Base-by-base conservation (phyloP, 2,797 vertebrate genomes). In the Enoplosus armatus region DNA sequence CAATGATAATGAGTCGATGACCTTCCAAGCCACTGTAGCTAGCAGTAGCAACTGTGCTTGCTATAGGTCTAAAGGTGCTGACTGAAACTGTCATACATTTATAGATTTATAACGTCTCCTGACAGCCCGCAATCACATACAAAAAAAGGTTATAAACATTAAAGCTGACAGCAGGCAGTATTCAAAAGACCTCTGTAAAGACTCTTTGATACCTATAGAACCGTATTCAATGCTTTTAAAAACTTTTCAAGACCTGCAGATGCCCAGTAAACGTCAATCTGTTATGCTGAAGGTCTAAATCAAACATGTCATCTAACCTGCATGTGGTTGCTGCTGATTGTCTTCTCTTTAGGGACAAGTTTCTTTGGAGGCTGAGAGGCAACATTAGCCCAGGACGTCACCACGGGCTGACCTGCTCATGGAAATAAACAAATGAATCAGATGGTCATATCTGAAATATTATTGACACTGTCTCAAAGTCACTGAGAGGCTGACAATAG, bases 281-380 rank as follows among this genome's bases (percentile, higher is more conserved):
- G 24, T 26, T 63, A 35, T 35, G 35, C 29, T 7, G 3, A 55
- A 15, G 11, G 31, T 58, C 14, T 26, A 47, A 37, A 59, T 37
- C 14, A 69, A 66, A 79, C 31, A 24, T 16, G 20, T 37, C 2
- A 24, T 48, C 66, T 47, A 72, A 96, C 94, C 94, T 91, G 95
- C 61, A 69, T 82, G 59, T 15, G 70, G 56, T 85, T 83, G 82
- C 55, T 55, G 75, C 61, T 58, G 69, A 79, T 81, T 61, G 92
- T 53, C 68, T 85, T 82, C 79, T 86, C 87, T 90, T 93, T 92
- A 62, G 90, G 72, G 31, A 83, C 78, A 12, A 90, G 78, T 84
- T 91, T 96, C 89, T 94, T 96, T 14, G 95, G 93, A 59, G 95
- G 91, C 82, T 97, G 96, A 18, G 96, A 96, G 62, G 97, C 96